Evolutionary conservation across 1,140 invertebrate species (phyloP).

Genomic region (Polypedilum pembai): DNA sequence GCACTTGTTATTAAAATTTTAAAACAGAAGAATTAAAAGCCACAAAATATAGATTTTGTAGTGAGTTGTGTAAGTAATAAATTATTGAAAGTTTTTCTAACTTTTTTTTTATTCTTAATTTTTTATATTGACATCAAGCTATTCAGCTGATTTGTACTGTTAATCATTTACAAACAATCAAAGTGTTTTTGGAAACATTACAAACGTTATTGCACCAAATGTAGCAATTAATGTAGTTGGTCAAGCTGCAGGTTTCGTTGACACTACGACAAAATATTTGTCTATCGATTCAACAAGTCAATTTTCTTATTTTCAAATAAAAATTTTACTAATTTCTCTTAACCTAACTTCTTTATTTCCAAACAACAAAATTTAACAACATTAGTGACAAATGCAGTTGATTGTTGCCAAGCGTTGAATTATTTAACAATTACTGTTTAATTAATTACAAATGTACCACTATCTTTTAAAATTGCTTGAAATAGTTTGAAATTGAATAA

Average conservation of each 20-base stretch:
- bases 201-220: neutral
- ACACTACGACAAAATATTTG: neutral
- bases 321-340: neutral
- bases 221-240: neutral
- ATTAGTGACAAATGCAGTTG: neutral
- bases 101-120: no score
- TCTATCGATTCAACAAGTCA: neutral
- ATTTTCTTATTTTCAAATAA: neutral
- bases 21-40: no score
- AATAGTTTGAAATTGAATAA: no score
- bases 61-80: no score
- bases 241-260: neutral
- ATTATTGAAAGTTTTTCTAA: no score
- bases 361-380: neutral
- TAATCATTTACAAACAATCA: neutral
- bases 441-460: no score
- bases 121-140: no score
- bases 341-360: neutral
- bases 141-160: no score
- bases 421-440: no score
- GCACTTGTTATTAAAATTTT: no score
- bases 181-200: neutral
- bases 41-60: no score
- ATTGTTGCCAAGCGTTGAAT: neutral
- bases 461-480: no score